phyloP scores from a whole-genome alignment of 2,888 invertebrate species.

The Hartigia nigra region DNA sequence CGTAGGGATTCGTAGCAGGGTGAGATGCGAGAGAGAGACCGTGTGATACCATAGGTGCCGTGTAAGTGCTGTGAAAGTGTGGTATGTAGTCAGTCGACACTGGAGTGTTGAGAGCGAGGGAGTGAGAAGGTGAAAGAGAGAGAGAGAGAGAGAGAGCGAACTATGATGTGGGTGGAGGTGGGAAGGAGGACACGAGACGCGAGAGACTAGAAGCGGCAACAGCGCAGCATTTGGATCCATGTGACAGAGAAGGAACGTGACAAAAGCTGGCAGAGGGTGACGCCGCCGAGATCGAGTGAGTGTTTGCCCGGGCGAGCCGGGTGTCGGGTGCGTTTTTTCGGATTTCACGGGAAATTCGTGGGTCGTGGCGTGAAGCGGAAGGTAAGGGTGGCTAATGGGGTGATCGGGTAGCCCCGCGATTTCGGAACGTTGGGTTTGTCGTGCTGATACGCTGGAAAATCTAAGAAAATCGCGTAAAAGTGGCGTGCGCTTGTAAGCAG shows the following conservation, averaged over 20 bases:
- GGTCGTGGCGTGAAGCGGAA: slow-evolving; percentile 42
- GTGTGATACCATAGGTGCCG: neutral
- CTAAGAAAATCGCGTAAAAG: slow-evolving; percentile 4
- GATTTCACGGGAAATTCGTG: slow-evolving; percentile 34
- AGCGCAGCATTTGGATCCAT: slow-evolving; percentile 54
- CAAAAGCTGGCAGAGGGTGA: slow-evolving; percentile 63
- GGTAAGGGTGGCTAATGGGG: slow-evolving; percentile 29
- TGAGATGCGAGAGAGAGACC: neutral
- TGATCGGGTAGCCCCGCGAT: slow-evolving; percentile 6
- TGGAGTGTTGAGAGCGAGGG: neutral
- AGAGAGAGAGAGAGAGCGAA: neutral
- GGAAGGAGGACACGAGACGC: neutral
- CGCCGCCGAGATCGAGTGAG: slow-evolving; percentile 60
- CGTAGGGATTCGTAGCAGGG: neutral
- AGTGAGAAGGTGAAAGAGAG: slow-evolving; percentile 5
- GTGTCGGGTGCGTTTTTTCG: slow-evolving; percentile 51
- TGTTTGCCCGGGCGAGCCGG: slow-evolving; percentile 62
- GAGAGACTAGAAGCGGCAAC: slow-evolving; percentile 50
- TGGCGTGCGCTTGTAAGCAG: slow-evolving; percentile 21
- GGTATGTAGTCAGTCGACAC: neutral
- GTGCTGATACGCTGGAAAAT: neutral
- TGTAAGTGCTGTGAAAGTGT: neutral
- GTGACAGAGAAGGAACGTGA: slow-evolving; percentile 65
- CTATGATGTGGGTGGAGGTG: neutral
- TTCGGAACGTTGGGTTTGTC: slow-evolving; percentile 17